Base-by-base conservation (phyloP, 2,113 vertebrate species). In the Progne subis region DNA sequence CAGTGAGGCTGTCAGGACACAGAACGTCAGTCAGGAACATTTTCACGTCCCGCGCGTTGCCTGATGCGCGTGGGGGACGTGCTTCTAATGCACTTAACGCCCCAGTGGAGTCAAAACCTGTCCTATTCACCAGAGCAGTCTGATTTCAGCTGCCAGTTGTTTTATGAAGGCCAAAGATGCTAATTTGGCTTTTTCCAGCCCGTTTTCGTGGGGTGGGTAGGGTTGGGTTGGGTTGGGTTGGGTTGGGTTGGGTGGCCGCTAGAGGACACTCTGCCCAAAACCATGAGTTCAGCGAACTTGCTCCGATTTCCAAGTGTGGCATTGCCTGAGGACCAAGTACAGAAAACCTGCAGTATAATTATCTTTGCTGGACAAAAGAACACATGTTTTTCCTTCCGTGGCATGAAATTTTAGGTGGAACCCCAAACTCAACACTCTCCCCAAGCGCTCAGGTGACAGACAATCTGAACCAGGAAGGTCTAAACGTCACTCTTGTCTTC, bases 31-130 rank as follows among this genome's bases (percentile, higher is more conserved):
- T 11, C 78, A 43, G 18, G 44, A 23, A 31, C 29, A 14, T n/a
- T 76, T 65, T 4, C n/a, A 23, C 0, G 0, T 18, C 3, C 14
- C 3, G 0, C 2, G 1, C 0, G 0, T 41, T 46, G n/a, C 12
- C 65, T 32, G 31, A 5, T 37, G 57, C 31, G 4, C 23, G 0
- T 1, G 29, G 39, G 64, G 44, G 41, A 60, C 1, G 6, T 3
- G 2, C 24, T 43, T 63, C 72, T 11, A 6, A 26, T 15, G 57
- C 29, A 8, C 26, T 50, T 26, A 4, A 9, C 4, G 41, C 47
- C 77, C 32, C 41, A 9, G 1, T 6, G 41, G 44, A 25, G 5
- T 29, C 5, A 12, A 63, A 72, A 68, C 12, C 44, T 75, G 32
- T 3, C 16, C 12, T 12, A 0, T 10, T 67, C 79, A 29, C 24